A percentile compares a stretch with the other conserved stretches of the same genome.
Evolutionary conservation across 2,888 invertebrate species (phyloP).

Genomic region (Andrena fulva): DNA sequence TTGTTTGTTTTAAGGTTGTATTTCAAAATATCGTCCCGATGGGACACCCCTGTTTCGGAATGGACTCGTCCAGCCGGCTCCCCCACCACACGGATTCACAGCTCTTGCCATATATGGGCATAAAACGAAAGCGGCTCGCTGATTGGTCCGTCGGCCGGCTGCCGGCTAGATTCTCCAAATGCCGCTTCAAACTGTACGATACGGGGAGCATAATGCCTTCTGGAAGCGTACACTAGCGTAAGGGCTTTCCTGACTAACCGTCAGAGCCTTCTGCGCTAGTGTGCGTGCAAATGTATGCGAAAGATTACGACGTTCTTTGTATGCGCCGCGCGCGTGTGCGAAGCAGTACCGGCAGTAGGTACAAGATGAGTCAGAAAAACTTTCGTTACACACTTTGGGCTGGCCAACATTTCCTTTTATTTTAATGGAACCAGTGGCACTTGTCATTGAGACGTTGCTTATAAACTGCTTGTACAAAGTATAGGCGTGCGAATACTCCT

Average conservation of each 20-base stretch:
- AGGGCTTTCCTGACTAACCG: conserved; percentile 80
- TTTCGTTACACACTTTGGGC: conserved; percentile 45
- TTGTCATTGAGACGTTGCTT: background rate
- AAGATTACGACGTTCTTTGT: conserved; percentile 36
- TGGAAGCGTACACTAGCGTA: conserved; percentile 76
- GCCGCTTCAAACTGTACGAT: conserved; percentile 84
- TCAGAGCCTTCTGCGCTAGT: conserved; percentile 63
- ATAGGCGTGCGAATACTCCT: background rate
- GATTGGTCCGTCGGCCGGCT: conserved; percentile 89
- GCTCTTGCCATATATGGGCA: conserved; percentile 94
- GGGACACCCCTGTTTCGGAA: conserved; percentile 70
- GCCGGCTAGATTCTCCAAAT: conserved; percentile 85
- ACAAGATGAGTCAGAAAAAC: conserved; percentile 65
- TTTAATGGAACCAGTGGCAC: conserved; percentile 6
- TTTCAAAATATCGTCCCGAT: conserved; percentile 18
- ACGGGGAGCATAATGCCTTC: conserved; percentile 77
- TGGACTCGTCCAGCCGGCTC: conserved; percentile 84
- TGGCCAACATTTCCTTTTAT: conserved; percentile 40
- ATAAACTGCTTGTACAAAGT: background rate
- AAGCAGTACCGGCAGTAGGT: conserved; percentile 68
- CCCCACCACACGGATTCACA: conserved; percentile 87
- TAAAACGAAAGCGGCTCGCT: conserved; percentile 88
- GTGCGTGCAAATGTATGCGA: conserved; percentile 34
- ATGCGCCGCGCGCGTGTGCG: conserved; percentile 28
- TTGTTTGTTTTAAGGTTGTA: conserved; percentile 45